Base-by-base conservation (phyloP, 2,888 invertebrate species). In the Drosophila kanekoi region DNA sequence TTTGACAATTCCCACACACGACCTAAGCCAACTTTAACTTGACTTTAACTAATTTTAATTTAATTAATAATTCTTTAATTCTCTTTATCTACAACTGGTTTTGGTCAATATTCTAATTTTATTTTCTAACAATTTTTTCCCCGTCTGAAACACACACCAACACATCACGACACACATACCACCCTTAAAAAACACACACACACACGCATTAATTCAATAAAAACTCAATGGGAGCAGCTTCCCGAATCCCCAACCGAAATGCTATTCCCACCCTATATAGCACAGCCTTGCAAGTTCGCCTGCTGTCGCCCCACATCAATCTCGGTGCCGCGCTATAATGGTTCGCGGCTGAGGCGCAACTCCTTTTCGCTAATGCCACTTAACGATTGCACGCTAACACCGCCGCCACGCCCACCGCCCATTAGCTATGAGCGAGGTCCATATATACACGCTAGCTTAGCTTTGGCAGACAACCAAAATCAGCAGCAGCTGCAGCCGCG, bases 241-340 rank as follows among this genome's bases (percentile, higher is more conserved):
- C 91, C 92, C 80, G 92, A 92, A 74, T 89, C 92, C 81, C 91
- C 91, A 56, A 90, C 85, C 73, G 92, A 92, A 91, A 91, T 92
- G 91, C 84, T 92, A 58, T 92, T 92, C 84, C 92, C 92, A 49
- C 92, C 92, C 47, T 92, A 92, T 67, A 92, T 92, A 74, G 92
- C 92, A 61, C 92, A 90, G 54, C 91, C 92, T 20, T 92, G 92
- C 74, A 90, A 92, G 79, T 85, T 91, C 60, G 88, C 92, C 69
- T 92, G 92, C 79, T 92, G 92, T 78, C 91, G 91, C 48, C 91
- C 92, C 64, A 84, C 89, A 38, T 91, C 92, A 63, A 79, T 81
- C 62, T 91, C 91, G 28, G 89, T 92, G 60, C 92, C 92, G 43
- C 90, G 91, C 74, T 91, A 84, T 69, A 73, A 81, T 63, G 74